Conservation (phyloP, 2,113 vertebrate genomes). For the Erythrolamprus reginae region DNA sequence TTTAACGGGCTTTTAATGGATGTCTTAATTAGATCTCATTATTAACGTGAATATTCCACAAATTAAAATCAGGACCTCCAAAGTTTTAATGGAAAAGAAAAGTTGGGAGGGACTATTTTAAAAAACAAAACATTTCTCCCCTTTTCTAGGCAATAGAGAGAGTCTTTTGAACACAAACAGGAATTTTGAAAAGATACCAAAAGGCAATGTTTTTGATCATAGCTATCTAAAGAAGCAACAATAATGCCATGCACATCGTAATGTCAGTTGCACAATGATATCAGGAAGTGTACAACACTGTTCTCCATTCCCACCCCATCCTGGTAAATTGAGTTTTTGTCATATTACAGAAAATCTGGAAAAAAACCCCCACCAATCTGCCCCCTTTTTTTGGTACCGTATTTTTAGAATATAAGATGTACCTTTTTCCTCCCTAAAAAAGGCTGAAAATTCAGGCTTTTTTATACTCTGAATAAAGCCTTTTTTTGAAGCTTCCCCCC, state of each 20-base stretch:
- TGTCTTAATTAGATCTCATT: constrained; percentile 87
- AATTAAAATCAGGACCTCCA: constrained; percentile 75
- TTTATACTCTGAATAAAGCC: too few relatives aligned
- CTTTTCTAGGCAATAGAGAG: constrained; percentile 31
- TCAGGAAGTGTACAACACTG: background rate
- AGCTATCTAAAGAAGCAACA: background rate
- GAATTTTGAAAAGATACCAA: background rate
- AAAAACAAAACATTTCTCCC: constrained; percentile 41
- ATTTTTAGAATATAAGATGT: too few relatives aligned
- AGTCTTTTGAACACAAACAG: background rate
- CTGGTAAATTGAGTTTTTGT: background rate
- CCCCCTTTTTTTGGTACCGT: background rate
- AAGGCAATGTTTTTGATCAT: background rate
- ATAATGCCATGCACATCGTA: background rate
- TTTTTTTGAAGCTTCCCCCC: too few relatives aligned
- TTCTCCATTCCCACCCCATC: background rate
- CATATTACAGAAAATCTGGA: constrained; percentile 1
- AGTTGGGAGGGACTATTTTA: constrained; percentile 67
- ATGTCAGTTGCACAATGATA: background rate
- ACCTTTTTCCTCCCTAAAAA: too few relatives aligned
- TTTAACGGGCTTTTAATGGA: constrained; percentile 87
- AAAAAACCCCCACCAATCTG: background rate
- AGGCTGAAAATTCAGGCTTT: too few relatives aligned
- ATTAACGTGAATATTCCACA: constrained; percentile 83
- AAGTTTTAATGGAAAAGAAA: constrained; percentile 75